Conservation (phyloP, 2,888 invertebrate genomes). For the Sipha maydis region DNA sequence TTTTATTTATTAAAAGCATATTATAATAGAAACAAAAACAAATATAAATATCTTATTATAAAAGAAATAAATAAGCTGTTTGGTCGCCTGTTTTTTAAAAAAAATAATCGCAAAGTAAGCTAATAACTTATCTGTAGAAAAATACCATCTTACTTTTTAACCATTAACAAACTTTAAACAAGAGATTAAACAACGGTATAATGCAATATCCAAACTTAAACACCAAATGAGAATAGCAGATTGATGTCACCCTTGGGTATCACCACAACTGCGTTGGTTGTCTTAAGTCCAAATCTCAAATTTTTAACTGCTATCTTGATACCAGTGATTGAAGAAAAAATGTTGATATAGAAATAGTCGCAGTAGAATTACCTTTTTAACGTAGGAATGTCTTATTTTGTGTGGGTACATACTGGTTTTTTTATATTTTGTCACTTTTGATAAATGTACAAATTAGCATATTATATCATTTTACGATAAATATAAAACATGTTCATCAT, state of each 20-base stretch:
- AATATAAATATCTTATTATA: no score
- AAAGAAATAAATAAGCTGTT: no score
- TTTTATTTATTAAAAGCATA: no score
- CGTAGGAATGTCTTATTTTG: no score
- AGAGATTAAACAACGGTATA: background rate
- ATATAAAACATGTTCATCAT: no score
- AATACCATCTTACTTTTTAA: background rate
- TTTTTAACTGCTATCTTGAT: conserved; percentile 1
- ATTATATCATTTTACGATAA: no score
- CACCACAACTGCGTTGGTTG: conserved; percentile 7
- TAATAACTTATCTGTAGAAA: background rate
- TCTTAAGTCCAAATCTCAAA: background rate
- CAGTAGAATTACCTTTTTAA: no score
- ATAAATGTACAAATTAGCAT: no score
- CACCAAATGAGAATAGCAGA: conserved; percentile 35
- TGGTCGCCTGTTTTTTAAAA: no score
- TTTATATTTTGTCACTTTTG: no score
- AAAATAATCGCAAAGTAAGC: background rate
- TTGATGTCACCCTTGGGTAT: conserved; percentile 41
- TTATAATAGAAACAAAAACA: no score
- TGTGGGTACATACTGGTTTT: no score
- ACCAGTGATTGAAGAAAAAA: background rate
- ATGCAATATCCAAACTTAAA: background rate
- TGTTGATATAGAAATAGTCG: background rate
- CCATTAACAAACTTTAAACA: conserved; percentile 46